phyloP scores from a whole-genome alignment of 2,888 invertebrate genomes.

The Frankliniella fusca region DNA sequence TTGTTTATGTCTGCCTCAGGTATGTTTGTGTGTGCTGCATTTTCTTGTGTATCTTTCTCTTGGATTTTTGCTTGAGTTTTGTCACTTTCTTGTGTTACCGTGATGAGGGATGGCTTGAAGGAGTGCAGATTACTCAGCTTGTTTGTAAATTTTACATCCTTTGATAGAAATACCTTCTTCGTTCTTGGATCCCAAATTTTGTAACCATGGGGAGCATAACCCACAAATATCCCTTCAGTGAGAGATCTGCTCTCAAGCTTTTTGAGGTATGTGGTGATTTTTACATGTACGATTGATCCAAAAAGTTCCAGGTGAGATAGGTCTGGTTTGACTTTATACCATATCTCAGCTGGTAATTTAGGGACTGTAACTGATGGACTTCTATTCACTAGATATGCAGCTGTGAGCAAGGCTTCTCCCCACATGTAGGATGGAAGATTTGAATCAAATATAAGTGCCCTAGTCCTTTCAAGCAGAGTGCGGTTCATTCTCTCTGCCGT shows the following conservation, averaged over 20 bases:
- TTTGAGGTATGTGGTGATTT: not conserved
- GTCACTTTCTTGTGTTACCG: not conserved
- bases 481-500: not conserved
- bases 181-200: not conserved
- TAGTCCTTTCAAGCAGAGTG: not conserved
- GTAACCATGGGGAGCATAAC: not conserved
- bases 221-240: slow-evolving; percentile 32
- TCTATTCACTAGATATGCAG: not conserved
- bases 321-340: not conserved
- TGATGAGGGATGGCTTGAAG: not conserved
- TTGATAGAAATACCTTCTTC: not conserved
- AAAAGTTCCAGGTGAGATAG: not conserved
- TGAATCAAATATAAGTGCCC: not conserved
- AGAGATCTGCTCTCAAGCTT: not conserved
- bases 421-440: not conserved
- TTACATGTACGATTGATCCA: not conserved
- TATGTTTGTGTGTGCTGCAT: not conserved
- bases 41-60: not conserved
- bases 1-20: not conserved
- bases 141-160: slow-evolving; percentile 35
- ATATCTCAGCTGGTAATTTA: not conserved
- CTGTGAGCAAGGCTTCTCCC: not conserved
- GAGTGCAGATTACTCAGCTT: not conserved
- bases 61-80: not conserved
- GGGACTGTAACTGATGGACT: not conserved